Base-by-base conservation (phyloP, 2,888 invertebrate species). In the Gymnosoma rotundatum region DNA sequence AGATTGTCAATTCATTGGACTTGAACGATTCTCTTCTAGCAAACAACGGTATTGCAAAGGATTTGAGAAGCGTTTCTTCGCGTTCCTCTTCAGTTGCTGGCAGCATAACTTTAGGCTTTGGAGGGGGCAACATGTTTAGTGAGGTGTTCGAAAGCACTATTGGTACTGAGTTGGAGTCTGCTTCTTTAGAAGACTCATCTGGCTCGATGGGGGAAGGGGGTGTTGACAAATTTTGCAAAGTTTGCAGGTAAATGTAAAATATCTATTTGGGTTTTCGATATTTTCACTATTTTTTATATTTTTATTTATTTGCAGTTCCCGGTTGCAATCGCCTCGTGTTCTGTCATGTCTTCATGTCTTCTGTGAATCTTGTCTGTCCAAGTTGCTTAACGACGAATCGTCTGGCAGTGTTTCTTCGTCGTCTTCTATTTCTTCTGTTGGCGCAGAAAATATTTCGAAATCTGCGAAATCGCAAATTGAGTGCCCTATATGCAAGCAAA, bases 341-440 rank as follows among this genome's bases (percentile, higher is more conserved):
- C 94, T 99, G 90, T 95, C 96, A 89, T 99, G 98, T 93, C 95
- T 99, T 91, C 98, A 99, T 93, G 97, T 97, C 70, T 98, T 98
- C 93, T 99, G 98, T 93, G 97, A 98, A 93, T 94, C 95, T 87
- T 99, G 98, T 93, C 94, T 99, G 89, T 95, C 96, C 91, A 96
- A 96, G 91, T 94, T 96, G 90, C 93, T 96, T 89, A 94, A 95
- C 86, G 95, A 95, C 89, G 95, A 95, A 91, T 92, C 93, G 94
- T 88, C 93, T 94, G 87, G 94, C 0, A 89, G 87, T 61, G 81
- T 88, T 21, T 89, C 91, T 79, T 88, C 86, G 94, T 92, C 93
- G 94, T 88, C 93, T 94, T 87, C 94, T 60, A 87, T 88, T 38
- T 90, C 90, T 18, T 90, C 89, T 21, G 88, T 88, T 79, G 88